These are phyloP conservation scores for Lerista edwardsae DNA, from an alignment of 2,797 vertebrate species.

Conservation along the genomic window DNA sequence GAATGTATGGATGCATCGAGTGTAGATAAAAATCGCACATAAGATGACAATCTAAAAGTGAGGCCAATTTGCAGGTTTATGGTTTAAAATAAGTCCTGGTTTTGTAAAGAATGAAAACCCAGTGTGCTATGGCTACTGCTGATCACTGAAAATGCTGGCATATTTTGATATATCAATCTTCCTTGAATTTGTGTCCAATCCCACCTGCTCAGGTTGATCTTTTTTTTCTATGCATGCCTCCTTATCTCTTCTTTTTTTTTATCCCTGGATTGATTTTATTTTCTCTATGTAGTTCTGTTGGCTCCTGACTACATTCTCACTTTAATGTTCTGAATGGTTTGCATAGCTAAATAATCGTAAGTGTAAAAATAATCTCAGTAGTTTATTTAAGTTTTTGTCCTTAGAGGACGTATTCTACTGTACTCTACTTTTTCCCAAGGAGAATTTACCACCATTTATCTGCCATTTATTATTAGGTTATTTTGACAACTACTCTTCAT, in stretches of 20 bases:
- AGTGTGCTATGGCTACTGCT: not conserved
- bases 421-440: not conserved
- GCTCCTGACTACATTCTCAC: not conserved
- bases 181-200: not conserved
- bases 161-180: not conserved
- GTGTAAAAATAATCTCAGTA: not conserved
- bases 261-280: not conserved
- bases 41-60: not conserved
- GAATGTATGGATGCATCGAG: not conserved
- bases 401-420: not conserved
- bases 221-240: not conserved
- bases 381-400: not conserved
- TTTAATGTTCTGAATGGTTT: not conserved
- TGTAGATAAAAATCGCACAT: not conserved
- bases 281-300: not conserved
- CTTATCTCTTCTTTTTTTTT: not conserved
- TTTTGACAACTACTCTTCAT: too few species aligned
- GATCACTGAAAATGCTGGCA: not conserved
- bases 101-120: not conserved
- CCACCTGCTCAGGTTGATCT: not conserved
- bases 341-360: not conserved
- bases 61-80: not conserved
- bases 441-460: not conserved
- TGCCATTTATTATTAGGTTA: too few species aligned
- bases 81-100: not conserved